Evolutionary conservation across 2,797 vertebrate species (phyloP).

Genomic region (Phrynocephalus forsythii): DNA sequence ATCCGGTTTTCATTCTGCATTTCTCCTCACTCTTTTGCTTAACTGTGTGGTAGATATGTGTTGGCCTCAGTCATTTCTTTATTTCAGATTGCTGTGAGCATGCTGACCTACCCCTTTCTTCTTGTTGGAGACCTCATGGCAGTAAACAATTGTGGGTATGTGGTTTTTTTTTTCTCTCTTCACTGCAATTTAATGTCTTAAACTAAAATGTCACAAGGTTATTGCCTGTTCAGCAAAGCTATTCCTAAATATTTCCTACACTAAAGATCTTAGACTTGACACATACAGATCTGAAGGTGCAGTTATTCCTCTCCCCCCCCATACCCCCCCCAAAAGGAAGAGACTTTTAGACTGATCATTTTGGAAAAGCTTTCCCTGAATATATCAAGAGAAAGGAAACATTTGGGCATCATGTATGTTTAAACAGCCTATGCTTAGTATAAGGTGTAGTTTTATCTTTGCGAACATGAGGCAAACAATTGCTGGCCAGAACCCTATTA

Average conservation of each 20-base stretch:
- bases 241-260: constrained; percentile 50
- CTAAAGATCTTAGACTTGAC: constrained; percentile 50
- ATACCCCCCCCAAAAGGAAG: no score
- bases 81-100: constrained; percentile 87
- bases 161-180: constrained; percentile 24
- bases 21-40: neutral
- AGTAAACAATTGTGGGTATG: constrained; percentile 91
- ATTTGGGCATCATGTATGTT: neutral
- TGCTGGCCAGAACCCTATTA: neutral
- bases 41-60: neutral
- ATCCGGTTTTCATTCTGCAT: neutral
- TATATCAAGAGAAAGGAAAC: neutral
- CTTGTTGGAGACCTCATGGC: constrained; percentile 90
- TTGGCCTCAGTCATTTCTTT: constrained; percentile 26
- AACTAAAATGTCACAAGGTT: neutral
- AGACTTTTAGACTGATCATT: neutral
- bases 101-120: constrained; percentile 89
- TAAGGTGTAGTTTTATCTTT: neutral
- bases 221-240: constrained; percentile 41
- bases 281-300: constrained; percentile 3
- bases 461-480: neutral
- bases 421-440: neutral
- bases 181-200: constrained; percentile 30
- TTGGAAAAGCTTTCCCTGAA: neutral
- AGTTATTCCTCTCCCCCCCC: neutral